A percentile compares a stretch with the other conserved stretches of the same genome.
These are phyloP conservation scores for Glaucidium brasilianum DNA, from an alignment of 2,113 vertebrate species.

Conservation along the genomic window DNA sequence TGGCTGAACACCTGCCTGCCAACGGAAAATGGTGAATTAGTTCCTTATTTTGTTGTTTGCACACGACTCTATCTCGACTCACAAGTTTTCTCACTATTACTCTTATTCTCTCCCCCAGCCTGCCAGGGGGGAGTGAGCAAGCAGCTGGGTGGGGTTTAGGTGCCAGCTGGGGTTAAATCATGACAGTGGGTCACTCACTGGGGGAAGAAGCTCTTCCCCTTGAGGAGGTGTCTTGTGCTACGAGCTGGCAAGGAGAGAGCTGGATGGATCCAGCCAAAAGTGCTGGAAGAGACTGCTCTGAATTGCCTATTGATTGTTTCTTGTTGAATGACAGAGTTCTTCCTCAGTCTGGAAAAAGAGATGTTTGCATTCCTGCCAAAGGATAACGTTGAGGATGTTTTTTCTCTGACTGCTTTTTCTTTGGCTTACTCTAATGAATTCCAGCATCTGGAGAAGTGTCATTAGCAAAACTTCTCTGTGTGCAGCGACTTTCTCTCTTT, in stretches of 20 bases:
- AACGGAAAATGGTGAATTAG: no score
- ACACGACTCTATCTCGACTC: no score
- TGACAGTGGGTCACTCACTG: background rate
- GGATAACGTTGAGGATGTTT: background rate
- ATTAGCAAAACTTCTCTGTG: background rate
- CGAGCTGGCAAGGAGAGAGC: background rate
- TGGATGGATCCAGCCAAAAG: background rate
- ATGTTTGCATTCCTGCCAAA: background rate
- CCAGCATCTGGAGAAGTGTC: background rate
- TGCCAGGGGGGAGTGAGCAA: no score
- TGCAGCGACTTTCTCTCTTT: background rate
- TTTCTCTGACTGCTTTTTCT: background rate
- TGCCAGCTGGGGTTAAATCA: no score
- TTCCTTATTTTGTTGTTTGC: no score
- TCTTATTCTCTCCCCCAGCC: no score
- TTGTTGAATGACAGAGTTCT: background rate
- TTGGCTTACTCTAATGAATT: background rate
- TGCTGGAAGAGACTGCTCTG: background rate
- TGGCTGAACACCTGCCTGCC: no score
- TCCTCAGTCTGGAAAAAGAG: background rate
- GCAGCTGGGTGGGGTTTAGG: no score
- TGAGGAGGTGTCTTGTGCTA: background rate
- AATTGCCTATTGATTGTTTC: background rate
- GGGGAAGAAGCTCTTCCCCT: background rate
- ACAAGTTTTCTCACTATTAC: no score